Percentiles rank a stretch among this genome's conserved stretches.
These are phyloP conservation scores for Coregonus sp. DNA, from an alignment of 2,797 vertebrate genomes.

Conservation along the genomic window DNA sequence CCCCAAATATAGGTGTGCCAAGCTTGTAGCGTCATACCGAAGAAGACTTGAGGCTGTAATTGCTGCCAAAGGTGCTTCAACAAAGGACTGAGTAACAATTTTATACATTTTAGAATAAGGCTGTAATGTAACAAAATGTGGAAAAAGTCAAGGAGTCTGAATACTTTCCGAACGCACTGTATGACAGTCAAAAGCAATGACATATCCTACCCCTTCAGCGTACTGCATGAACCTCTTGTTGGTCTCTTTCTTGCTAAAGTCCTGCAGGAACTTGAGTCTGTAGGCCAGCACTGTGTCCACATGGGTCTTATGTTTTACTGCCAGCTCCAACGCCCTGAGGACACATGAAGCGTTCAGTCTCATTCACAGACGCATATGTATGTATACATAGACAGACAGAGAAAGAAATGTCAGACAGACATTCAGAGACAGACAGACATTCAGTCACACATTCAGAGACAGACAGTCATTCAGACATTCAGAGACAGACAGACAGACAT, in stretches of 20 bases:
- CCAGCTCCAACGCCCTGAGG: conserved; percentile 90
- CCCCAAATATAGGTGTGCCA: too few species aligned
- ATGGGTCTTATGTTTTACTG: conserved; percentile 96
- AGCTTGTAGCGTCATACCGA: too few species aligned
- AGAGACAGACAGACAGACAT: background rate
- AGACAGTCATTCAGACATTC: conserved; percentile 10
- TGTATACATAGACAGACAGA: background rate
- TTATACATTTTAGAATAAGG: too few species aligned
- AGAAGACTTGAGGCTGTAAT: too few species aligned
- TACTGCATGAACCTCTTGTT: conserved; percentile 94
- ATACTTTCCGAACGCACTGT: too few species aligned
- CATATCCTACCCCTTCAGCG: conserved; percentile 84
- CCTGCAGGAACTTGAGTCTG: conserved; percentile 87
- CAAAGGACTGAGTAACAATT: too few species aligned
- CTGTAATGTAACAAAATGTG: too few species aligned
- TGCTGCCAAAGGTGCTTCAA: too few species aligned
- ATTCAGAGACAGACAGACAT: conserved; percentile 7
- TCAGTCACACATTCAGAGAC: conserved; percentile 2
- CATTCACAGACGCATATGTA: background rate
- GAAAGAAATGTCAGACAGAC: background rate
- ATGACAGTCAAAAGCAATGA: background rate
- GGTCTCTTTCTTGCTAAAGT: conserved; percentile 90
- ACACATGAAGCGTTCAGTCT: conserved; percentile 43
- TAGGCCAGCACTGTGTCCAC: conserved; percentile 96
- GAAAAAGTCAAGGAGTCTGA: too few species aligned